phyloP scores from a whole-genome alignment of 2,113 vertebrate genomes.

The Indri indri region DNA sequence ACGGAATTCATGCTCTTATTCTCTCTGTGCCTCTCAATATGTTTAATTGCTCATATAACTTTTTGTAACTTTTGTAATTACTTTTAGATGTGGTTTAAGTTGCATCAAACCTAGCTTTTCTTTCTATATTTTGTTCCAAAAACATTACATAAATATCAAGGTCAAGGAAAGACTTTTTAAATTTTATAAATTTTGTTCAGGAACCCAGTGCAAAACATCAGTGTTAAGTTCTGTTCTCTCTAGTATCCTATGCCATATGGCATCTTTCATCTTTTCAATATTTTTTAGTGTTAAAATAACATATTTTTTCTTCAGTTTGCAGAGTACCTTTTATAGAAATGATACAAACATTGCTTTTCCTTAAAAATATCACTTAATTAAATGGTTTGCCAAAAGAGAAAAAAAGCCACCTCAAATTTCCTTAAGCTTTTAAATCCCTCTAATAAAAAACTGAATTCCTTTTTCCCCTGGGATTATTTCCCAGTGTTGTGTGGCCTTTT shows the following conservation, averaged over 20 bases:
- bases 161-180: not conserved
- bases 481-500: not conserved
- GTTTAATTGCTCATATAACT: not conserved
- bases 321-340: conserved; percentile 13
- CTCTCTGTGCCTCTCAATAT: not conserved
- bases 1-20: not conserved
- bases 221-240: not conserved
- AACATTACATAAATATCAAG: not conserved
- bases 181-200: not conserved
- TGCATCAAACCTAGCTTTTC: not conserved
- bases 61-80: not conserved
- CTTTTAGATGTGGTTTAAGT: conserved; percentile 10
- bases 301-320: not conserved
- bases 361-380: not conserved
- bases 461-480: not conserved
- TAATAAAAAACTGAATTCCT: not conserved
- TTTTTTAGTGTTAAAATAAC: not conserved
- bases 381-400: not conserved
- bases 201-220: not conserved
- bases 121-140: not conserved
- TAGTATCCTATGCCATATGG: not conserved
- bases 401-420: not conserved
- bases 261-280: not conserved
- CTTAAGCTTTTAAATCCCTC: not conserved
- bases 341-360: not conserved